Conservation (phyloP, 2,888 invertebrate genomes). For the Mellilla xanthometata region DNA sequence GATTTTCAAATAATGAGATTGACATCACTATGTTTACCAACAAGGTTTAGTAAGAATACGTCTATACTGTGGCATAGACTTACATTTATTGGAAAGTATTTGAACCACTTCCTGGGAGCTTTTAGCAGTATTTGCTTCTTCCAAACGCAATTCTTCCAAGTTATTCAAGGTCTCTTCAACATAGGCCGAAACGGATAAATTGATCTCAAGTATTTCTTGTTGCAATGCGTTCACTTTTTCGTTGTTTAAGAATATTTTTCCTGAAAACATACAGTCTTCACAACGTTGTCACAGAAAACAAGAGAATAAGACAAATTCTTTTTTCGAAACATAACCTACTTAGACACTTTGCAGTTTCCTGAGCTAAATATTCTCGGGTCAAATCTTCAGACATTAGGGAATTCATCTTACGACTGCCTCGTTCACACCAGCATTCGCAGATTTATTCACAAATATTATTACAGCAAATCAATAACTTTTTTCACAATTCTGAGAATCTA, state of each 20-base stretch:
- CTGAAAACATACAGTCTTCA: constrained; percentile 44
- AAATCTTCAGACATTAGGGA: constrained; percentile 68
- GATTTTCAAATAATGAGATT: background rate
- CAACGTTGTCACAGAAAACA: constrained; percentile 45
- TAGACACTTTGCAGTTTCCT: constrained; percentile 63
- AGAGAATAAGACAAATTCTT: constrained; percentile 56
- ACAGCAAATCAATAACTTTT: constrained; percentile 19
- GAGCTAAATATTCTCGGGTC: constrained; percentile 63
- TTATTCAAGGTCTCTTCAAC: constrained; percentile 68
- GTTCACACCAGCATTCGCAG: constrained; percentile 40
- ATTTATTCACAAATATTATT: constrained; percentile 29
- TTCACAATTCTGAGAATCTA: constrained; percentile 25
- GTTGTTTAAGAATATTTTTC: constrained; percentile 60
- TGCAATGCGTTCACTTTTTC: constrained; percentile 61
- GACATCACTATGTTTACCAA: background rate
- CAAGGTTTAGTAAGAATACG: background rate
- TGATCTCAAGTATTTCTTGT: constrained; percentile 70
- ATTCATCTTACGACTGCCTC: constrained; percentile 68
- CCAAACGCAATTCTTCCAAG: constrained; percentile 51
- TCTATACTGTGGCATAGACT: constrained; percentile 27
- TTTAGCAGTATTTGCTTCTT: constrained; percentile 59
- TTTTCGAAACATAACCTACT: constrained; percentile 74
- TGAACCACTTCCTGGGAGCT: constrained; percentile 66
- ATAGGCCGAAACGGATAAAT: constrained; percentile 68
- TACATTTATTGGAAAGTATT: constrained; percentile 62